phyloP scores from a whole-genome alignment of 2,113 vertebrate genomes.

The Phodopus roborovskii region DNA sequence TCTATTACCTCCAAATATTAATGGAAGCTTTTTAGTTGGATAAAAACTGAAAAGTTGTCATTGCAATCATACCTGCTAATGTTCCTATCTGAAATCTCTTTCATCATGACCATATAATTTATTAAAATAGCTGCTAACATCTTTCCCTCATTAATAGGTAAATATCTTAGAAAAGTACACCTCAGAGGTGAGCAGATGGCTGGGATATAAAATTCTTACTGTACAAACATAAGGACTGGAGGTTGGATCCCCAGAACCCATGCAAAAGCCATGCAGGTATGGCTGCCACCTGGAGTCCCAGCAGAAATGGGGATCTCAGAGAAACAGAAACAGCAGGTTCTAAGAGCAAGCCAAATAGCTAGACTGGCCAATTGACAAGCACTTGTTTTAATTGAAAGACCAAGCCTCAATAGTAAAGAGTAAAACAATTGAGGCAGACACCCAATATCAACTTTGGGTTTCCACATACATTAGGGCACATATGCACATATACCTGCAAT shows the following conservation, averaged over 20 bases:
- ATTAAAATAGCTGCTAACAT: not conserved
- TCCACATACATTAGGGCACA: not conserved
- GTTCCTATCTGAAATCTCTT: slow-evolving; percentile 26
- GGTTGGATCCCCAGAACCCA: not conserved
- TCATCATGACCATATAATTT: not conserved
- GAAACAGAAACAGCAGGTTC: too few species aligned
- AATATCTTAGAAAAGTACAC: not conserved
- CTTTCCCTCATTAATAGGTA: not conserved
- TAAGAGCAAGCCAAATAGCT: not conserved
- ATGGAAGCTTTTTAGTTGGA: not conserved
- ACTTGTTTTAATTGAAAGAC: not conserved
- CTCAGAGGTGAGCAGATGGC: not conserved
- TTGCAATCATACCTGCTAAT: not conserved
- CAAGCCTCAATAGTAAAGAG: not conserved
- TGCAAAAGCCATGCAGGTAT: not conserved
- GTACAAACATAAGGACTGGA: not conserved
- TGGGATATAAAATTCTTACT: not conserved
- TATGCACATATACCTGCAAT: too few species aligned
- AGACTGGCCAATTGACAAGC: not conserved
- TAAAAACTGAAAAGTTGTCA: slow-evolving; percentile 17
- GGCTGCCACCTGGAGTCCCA: not conserved
- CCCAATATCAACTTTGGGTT: not conserved
- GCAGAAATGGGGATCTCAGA: not conserved
- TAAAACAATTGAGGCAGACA: not conserved
- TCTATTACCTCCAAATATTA: slow-evolving; percentile 5